Conservation (phyloP, 2,888 invertebrate genomes). For the Drosophila putrida region DNA sequence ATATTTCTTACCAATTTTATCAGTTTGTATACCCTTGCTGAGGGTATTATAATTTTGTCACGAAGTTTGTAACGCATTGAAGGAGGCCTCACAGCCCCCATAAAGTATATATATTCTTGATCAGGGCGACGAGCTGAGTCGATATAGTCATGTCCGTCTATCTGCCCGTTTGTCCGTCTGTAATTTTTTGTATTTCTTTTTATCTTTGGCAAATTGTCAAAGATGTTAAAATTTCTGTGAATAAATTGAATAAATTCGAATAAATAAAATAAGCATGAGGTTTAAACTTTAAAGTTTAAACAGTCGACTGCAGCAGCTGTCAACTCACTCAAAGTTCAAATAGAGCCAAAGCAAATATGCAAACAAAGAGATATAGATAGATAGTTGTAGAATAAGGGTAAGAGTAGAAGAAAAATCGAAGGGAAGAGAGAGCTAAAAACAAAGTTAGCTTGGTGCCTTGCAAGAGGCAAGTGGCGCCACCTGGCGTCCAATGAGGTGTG, state of each 20-base stretch:
- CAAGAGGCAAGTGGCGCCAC: constrained; percentile 62
- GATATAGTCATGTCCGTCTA: no score
- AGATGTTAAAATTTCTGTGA: constrained; percentile 9
- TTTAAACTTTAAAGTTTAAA: constrained; percentile 33
- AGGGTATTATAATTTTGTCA: no score
- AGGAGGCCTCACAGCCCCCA: no score
- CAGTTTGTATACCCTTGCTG: no score
- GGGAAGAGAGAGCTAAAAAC: constrained; percentile 18
- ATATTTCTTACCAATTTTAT: no score
- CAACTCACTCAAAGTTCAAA: constrained; percentile 32
- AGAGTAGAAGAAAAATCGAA: background rate
- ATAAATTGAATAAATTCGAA: constrained; percentile 20
- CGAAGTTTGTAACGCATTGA: no score
- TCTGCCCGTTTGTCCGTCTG: no score
- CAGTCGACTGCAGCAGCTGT: constrained; percentile 41
- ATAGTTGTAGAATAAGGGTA: constrained; percentile 14
- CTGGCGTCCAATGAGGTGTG: constrained; percentile 77
- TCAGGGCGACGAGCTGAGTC: no score
- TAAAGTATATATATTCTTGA: no score
- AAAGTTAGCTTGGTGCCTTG: constrained; percentile 38
- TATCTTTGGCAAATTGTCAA: constrained; percentile 8
- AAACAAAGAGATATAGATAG: constrained; percentile 50
- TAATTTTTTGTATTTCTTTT: background rate
- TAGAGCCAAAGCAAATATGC: constrained; percentile 51
- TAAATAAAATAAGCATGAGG: constrained; percentile 41